Conservation (phyloP, 1,140 invertebrate species). For the Seison nebaliae region DNA sequence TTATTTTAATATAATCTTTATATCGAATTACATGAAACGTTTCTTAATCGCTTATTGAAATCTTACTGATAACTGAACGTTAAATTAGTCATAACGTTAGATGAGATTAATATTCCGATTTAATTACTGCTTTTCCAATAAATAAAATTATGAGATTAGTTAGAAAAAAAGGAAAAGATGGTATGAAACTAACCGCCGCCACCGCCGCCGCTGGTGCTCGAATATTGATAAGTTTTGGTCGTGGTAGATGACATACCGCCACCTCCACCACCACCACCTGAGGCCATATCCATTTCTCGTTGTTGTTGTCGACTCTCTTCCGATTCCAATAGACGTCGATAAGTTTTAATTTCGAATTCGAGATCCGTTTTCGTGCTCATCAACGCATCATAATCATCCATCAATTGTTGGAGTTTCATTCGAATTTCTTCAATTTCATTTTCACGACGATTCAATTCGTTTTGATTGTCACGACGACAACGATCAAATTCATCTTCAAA, state of each 20-base stretch:
- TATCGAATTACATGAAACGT: too few relatives aligned
- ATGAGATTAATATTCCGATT: too few relatives aligned
- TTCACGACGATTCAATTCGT: constrained; percentile 20
- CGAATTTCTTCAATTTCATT: constrained; percentile 22
- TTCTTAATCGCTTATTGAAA: too few relatives aligned
- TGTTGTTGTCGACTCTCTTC: constrained; percentile 20
- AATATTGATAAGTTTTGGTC: neutral
- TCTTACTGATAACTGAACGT: too few relatives aligned
- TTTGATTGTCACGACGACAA: constrained; percentile 17
- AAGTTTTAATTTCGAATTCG: constrained; percentile 25
- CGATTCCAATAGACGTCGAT: constrained; percentile 23
- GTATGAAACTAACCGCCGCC: too few relatives aligned
- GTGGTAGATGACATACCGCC: neutral
- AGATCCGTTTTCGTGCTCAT: constrained; percentile 27
- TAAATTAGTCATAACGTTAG: too few relatives aligned
- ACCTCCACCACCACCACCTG: neutral
- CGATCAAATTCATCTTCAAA: constrained; percentile 9
- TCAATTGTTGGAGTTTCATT: constrained; percentile 23
- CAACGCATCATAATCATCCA: constrained; percentile 26
- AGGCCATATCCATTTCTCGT: neutral
- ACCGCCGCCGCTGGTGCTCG: neutral
- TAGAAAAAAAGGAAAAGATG: too few relatives aligned
- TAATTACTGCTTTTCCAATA: too few relatives aligned
- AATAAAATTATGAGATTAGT: too few relatives aligned
- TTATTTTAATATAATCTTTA: too few relatives aligned